Evolutionary conservation across 2,888 invertebrate species (phyloP).

Genomic region (Erebia ligea): DNA sequence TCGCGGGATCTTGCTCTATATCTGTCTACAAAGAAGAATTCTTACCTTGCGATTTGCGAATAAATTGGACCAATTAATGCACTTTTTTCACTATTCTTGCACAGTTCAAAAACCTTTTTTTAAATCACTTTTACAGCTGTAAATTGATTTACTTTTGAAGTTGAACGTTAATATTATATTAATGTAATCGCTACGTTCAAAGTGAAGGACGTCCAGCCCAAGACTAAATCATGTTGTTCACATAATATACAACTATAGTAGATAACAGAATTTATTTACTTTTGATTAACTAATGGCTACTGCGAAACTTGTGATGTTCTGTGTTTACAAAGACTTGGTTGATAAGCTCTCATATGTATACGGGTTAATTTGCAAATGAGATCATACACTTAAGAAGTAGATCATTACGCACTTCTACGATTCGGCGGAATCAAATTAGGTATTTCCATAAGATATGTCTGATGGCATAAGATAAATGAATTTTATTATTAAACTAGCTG

Average conservation of each 20-base stretch:
- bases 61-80: background rate
- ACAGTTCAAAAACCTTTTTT: background rate
- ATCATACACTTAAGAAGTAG: conserved; percentile 49
- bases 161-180: background rate
- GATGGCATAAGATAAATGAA: background rate
- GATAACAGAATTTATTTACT: conserved; percentile 13
- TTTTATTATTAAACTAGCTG: too few species aligned
- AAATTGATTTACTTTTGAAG: background rate
- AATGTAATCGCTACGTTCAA: conserved; percentile 11
- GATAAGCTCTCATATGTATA: conserved; percentile 45
- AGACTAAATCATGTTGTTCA: conserved; percentile 19
- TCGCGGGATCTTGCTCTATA: too few species aligned
- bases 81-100: background rate
- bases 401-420: background rate
- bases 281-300: conserved; percentile 7
- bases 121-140: background rate
- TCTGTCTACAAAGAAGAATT: background rate
- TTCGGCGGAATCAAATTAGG: background rate
- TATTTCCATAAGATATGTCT: background rate
- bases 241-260: conserved; percentile 3
- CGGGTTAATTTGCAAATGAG: conserved; percentile 59
- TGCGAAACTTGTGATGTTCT: conserved; percentile 9
- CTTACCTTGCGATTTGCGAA: background rate
- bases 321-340: conserved; percentile 21
- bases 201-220: conserved; percentile 12